Evolutionary conservation across 2,888 invertebrate genomes (phyloP).

Genomic region (Opisthograptis luteolata): DNA sequence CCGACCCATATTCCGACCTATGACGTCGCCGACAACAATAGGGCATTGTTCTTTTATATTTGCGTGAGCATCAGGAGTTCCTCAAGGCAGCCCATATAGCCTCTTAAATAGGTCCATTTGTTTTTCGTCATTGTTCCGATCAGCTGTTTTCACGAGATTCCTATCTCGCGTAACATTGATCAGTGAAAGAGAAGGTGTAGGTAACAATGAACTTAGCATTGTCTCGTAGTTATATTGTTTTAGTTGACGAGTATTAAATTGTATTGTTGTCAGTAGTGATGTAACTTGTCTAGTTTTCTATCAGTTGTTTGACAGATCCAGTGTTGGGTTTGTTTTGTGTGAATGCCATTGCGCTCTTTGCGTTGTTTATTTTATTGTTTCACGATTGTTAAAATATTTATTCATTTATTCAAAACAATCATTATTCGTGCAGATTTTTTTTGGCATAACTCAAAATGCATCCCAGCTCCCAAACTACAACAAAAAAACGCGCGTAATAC

Average conservation of each 20-base stretch:
- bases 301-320: slow-evolving; percentile 42
- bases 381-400: too few relatives aligned
- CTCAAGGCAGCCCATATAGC: slow-evolving; percentile 72
- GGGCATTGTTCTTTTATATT: slow-evolving; percentile 83
- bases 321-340: slow-evolving; percentile 37
- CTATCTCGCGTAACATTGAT: slow-evolving; percentile 67
- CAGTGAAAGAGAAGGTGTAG: slow-evolving; percentile 69
- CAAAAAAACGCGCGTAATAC: too few relatives aligned
- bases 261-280: slow-evolving; percentile 60
- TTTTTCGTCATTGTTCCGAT: slow-evolving; percentile 78
- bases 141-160: slow-evolving; percentile 78
- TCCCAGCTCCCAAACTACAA: too few relatives aligned
- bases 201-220: slow-evolving; percentile 70
- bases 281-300: slow-evolving; percentile 51
- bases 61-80: slow-evolving; percentile 77
- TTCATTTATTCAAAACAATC: too few relatives aligned
- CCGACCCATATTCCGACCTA: slow-evolving; percentile 80
- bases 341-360: slow-evolving; percentile 14
- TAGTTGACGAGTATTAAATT: slow-evolving; percentile 60
- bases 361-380: slow-evolving; percentile 8
- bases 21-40: slow-evolving; percentile 80
- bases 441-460: too few relatives aligned
- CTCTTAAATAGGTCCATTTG: slow-evolving; percentile 75
- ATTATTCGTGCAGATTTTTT: too few relatives aligned
- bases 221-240: slow-evolving; percentile 43